Base-by-base conservation (phyloP, 2,888 invertebrate species). In the Drosophila paracracens region DNA sequence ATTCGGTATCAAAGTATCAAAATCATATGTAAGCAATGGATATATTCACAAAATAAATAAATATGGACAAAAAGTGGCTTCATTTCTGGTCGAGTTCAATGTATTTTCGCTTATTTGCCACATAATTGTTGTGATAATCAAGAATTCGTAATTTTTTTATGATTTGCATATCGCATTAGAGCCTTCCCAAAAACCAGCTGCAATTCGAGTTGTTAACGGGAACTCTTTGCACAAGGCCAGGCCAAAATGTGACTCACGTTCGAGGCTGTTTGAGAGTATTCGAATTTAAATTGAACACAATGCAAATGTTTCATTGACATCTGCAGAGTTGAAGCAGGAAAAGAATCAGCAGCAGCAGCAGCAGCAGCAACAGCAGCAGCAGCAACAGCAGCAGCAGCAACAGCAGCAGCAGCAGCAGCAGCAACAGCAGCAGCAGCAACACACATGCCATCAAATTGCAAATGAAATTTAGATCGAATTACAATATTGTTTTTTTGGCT, bases 381-480 rank as follows among this genome's bases (percentile, higher is more conserved):
- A 13, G 21, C n/a, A 40, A 1, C 10, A 43, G 40, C 21, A 43
- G 21, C 13, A 33, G 7, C 7, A 29, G 29, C 29, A 29, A 0
- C 31, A 31, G 31, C 21, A 1, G 7, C 7, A 3, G 21, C n/a
- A 40, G n/a, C 10, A 43, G n/a, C 13, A 43, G 29, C 29, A 29
- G 0, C 31, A 31, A 0, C 31, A 31, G 0, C 31, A 31, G 31
- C 11, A 21, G 43, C 21, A 46, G 25, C 25, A 35, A 38, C 11
- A 51, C 60, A 76, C 76, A 73, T 70, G 64, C 69, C 62, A 56
- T 43, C 60, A 63, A 74, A 61, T 59, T 35, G 61, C 56, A 76
- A 77, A 66, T 72, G 43, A 66, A 83, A 71, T 73, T 78, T 72
- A 64, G 70, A 75, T 88, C 63, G 59, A 86, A 83, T 83, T 77